These are phyloP conservation scores for Pilophorus perplexus DNA, from an alignment of 2,888 invertebrate species.

Conservation along the genomic window DNA sequence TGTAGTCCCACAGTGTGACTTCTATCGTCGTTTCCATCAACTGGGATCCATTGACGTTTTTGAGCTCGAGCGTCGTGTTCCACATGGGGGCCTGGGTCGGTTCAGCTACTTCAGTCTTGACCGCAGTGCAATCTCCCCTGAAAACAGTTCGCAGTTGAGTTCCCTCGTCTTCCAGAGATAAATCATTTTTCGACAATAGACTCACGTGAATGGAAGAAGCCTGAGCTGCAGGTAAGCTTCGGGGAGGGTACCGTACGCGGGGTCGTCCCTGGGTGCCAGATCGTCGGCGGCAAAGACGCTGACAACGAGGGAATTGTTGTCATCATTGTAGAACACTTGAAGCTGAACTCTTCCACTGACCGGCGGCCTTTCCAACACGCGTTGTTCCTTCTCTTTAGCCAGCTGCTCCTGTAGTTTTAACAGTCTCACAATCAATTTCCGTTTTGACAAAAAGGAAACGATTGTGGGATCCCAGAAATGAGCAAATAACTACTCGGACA, in stretches of 20 bases:
- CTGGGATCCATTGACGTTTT: constrained; percentile 73
- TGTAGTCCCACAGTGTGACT: constrained; percentile 78
- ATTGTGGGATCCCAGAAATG: background rate
- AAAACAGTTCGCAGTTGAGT: no score
- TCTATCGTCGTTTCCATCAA: constrained; percentile 78
- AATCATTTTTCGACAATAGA: no score
- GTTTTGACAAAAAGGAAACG: background rate
- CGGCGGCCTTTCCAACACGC: constrained; percentile 54
- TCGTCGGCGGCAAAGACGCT: constrained; percentile 84
- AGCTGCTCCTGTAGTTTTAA: constrained; percentile 61
- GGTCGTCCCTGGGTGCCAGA: constrained; percentile 74
- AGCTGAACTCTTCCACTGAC: constrained; percentile 79
- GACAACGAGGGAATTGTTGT: constrained; percentile 76
- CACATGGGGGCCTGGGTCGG: constrained; percentile 86
- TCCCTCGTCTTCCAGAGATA: no score
- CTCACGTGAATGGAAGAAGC: constrained; percentile 76
- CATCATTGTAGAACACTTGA: constrained; percentile 85
- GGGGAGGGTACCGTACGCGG: constrained; percentile 73
- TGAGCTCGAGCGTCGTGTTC: constrained; percentile 86
- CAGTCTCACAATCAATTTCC: background rate
- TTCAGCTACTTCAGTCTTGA: constrained; percentile 81
- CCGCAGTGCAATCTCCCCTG: constrained; percentile 71
- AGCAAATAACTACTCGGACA: no score
- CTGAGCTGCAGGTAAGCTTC: constrained; percentile 83
- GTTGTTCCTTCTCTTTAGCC: constrained; percentile 63